Evolutionary conservation across 2,888 invertebrate genomes (phyloP), one percentile per base, ranked within the genome.

Genomic region (Drosophila rubida): DNA sequence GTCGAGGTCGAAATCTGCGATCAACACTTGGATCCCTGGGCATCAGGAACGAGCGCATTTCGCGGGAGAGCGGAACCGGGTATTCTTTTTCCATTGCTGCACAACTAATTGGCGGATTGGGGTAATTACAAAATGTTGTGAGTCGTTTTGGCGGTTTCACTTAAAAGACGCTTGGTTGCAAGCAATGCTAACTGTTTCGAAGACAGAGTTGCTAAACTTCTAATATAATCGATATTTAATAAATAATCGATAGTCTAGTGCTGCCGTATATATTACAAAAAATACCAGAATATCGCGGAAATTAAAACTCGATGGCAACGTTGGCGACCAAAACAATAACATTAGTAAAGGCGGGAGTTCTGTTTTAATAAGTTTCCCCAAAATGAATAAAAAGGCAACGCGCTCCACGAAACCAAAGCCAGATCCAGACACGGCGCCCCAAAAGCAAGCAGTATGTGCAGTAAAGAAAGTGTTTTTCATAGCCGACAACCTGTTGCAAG

Each of bases 21-120:
- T 91, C 91, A 41, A 91, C 62, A 39, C 90, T 90, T 0, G 91
- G 91, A 65, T 91, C 90, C 1, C 91, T 83, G 0, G 90, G 80
- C 58, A 87, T 79, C 2, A 91, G 42, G 66, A 91, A 91, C 0
- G 90, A 91, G 14, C 91, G 88, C 44, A 78, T 62, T 30, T 90
- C 88, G 0, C 89, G 71, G 25, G 74, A 66, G 19, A 22, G 23
- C 2, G 19, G 53, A n/a, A 13, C 1, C 5, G 16, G 13, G 2
- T n/a, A 0, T 4, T 50, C 48, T 7, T 39, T 44, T 1, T 76
- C 69, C 75, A 75, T 75, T 50, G 2, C 32, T 7, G n/a, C 3
- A 13, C 37, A 54, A 8, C 39, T 37, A 39, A 25, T 19, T 44
- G 9, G 11, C 16, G 6, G 7, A 35, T 27, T 30, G 6, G 4